Evolutionary conservation across 2,113 vertebrate genomes (phyloP).

Genomic region (Odobenus rosmarus): DNA sequence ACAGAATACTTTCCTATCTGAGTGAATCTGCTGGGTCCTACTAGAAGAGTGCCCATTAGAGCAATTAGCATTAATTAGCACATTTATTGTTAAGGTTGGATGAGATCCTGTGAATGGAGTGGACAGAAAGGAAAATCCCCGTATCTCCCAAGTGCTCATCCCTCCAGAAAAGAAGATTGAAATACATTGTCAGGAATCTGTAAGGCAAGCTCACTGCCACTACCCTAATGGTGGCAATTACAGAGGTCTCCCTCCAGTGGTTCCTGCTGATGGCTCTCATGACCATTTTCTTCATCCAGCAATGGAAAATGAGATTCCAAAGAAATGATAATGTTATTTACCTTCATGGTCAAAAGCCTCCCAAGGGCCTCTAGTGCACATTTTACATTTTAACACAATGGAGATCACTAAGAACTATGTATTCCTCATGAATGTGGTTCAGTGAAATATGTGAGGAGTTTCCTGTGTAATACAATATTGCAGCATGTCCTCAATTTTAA

Average conservation of each 20-base stretch:
- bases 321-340: not conserved
- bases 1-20: not conserved
- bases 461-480: not conserved
- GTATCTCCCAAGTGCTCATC: not conserved
- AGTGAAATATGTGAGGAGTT: not conserved
- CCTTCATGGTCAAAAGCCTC: not conserved
- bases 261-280: not conserved
- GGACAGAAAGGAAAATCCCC: not conserved
- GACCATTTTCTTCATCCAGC: not conserved
- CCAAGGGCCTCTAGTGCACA: not conserved
- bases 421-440: not conserved
- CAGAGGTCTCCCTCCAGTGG: not conserved
- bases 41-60: not conserved
- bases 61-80: conserved; percentile 55
- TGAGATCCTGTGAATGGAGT: not conserved
- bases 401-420: not conserved
- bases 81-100: not conserved
- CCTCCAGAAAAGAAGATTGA: not conserved
- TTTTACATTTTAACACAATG: not conserved
- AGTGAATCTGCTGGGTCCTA: not conserved
- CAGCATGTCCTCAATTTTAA: not conserved
- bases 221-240: accelerated
- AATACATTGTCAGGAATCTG: not conserved
- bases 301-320: not conserved
- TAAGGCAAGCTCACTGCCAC: not conserved